A percentile compares a stretch with the other conserved stretches of the same genome.
Evolutionary conservation across 1,140 invertebrate genomes (phyloP).

Genomic region (Coelopa frigida): DNA sequence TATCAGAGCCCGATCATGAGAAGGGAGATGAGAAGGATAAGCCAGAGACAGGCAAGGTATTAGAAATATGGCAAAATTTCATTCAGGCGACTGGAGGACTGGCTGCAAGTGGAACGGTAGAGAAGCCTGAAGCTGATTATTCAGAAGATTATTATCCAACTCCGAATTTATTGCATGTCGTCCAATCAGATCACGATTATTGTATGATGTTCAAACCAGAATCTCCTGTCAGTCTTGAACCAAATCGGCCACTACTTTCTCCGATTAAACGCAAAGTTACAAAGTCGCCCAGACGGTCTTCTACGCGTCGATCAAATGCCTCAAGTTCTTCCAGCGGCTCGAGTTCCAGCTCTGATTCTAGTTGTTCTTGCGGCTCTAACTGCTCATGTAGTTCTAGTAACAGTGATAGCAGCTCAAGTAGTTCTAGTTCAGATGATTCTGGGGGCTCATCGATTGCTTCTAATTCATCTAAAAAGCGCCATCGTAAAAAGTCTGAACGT

Average conservation of each 20-base stretch:
- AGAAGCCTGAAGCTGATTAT: conserved; percentile 1
- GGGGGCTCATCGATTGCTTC: conserved; percentile 46
- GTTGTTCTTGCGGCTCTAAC: conserved; percentile 65
- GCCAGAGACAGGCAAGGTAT: conserved; percentile 45
- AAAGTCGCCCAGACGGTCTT: conserved; percentile 12
- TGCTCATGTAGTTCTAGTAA: conserved; percentile 64
- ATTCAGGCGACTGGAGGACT: conserved; percentile 11
- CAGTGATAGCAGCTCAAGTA: conserved; percentile 46
- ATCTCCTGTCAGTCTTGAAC: neutral
- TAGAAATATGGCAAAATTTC: conserved; percentile 78
- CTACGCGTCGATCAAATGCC: conserved; percentile 2
- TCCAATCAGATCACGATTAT: conserved; percentile 61
- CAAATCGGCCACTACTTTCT: neutral
- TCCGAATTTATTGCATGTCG: conserved; percentile 45
- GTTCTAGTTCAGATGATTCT: conserved; percentile 58
- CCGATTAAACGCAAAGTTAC: conserved; percentile 13
- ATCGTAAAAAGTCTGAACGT: conserved; percentile 19
- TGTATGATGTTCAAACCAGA: conserved; percentile 44
- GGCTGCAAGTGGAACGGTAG: neutral
- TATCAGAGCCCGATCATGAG: conserved; percentile 35
- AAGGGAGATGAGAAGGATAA: conserved; percentile 18
- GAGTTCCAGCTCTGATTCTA: conserved; percentile 47
- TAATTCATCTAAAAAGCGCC: conserved; percentile 17
- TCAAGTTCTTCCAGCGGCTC: conserved; percentile 45
- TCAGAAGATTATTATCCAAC: conserved; percentile 25